A percentile compares a stretch with the other conserved stretches of the same genome.
Evolutionary conservation across 53 echinoderm and acorn worm species (phyloP).

Genomic region (Astropecten irregularis): DNA sequence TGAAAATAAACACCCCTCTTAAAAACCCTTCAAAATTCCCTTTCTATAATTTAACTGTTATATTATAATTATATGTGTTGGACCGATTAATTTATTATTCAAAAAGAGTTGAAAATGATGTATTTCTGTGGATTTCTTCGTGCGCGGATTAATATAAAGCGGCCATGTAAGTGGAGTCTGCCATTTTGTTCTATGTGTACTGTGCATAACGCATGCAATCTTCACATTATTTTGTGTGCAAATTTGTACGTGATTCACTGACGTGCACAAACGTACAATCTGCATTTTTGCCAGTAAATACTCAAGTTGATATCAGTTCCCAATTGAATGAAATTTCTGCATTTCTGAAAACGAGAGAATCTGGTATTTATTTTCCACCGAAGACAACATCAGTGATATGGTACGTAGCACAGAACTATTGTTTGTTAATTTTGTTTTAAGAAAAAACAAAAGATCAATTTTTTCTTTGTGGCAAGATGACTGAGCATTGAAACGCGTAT

Average conservation of each 20-base stretch:
- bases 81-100: no score
- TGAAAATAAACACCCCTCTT: background rate
- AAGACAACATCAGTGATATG: conserved; percentile 46
- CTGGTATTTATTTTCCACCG: background rate
- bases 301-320: no score
- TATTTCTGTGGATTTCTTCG: background rate
- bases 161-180: conserved; percentile 6
- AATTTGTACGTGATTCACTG: no score
- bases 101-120: background rate
- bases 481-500: no score
- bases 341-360: background rate
- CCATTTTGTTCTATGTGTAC: conserved; percentile 40
- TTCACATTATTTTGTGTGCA: background rate
- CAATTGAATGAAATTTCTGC: background rate
- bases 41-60: background rate
- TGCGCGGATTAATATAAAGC: conserved; percentile 27
- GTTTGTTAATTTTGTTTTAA: background rate
- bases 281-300: no score
- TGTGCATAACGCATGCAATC: background rate
- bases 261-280: no score
- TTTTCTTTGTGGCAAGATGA: background rate
- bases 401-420: conserved; percentile 7
- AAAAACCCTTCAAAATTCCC: background rate
- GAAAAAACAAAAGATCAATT: background rate
- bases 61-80: no score